Conservation (phyloP, 2,797 vertebrate genomes). For the Coreius guichenoti region DNA sequence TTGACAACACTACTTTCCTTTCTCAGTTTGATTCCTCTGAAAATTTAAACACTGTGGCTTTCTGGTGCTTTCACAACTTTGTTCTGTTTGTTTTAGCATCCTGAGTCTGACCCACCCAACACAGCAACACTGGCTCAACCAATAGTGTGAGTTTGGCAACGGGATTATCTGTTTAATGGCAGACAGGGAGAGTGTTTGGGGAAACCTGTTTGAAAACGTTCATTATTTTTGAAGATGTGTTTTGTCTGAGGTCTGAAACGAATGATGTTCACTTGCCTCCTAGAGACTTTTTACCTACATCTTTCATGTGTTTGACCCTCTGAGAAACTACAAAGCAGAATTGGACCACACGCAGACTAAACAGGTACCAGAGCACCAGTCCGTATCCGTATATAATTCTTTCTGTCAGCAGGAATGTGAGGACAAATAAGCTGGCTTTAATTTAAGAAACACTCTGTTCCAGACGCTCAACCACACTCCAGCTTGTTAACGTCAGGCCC, state of each 20-base stretch:
- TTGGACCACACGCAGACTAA: constrained; percentile 53
- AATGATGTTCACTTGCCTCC: constrained; percentile 4
- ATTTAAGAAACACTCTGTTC: constrained; percentile 56
- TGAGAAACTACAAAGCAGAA: constrained; percentile 48
- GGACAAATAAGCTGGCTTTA: constrained; percentile 59
- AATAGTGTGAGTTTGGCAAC: background rate
- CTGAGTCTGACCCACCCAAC: background rate
- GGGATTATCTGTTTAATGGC: background rate
- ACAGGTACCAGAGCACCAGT: constrained; percentile 41
- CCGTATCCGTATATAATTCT: constrained; percentile 40
- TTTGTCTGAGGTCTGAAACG: background rate
- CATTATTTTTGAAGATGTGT: background rate
- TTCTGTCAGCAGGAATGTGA: constrained; percentile 48
- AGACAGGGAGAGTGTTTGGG: no score
- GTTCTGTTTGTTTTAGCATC: background rate
- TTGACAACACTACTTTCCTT: background rate
- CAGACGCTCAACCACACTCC: constrained; percentile 57
- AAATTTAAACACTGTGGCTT: background rate
- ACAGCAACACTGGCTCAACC: background rate
- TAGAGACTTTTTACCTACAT: constrained; percentile 22
- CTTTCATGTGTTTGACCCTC: constrained; percentile 55
- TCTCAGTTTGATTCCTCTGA: background rate
- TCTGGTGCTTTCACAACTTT: background rate
- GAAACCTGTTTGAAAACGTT: background rate
- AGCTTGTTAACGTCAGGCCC: constrained; percentile 71